Evolutionary conservation across 2,888 invertebrate species (phyloP), one percentile per base, ranked within the genome.

Genomic region (Allophyes oxyacanthae): DNA sequence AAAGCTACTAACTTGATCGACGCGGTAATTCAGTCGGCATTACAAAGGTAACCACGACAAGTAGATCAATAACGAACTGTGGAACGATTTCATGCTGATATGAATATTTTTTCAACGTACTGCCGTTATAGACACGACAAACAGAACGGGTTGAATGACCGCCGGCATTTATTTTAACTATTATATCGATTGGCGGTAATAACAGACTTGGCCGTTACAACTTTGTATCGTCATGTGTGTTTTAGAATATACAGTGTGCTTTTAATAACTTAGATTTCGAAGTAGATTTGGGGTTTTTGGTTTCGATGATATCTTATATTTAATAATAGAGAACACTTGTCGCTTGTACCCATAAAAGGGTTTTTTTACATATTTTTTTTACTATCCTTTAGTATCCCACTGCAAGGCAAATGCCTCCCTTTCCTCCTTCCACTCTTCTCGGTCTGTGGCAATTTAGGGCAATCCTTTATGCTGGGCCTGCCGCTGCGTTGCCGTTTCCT

Each of bases 71-170:
- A 77, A 58, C 51, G 40, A 57, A 33, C 48, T 37, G 34, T 66
- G 40, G 52, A 58, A 42, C 60, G 56, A 66, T 71, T 75, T 65
- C 63, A 70, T 61, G 70, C 51, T 59, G 67, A 72, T 70, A 69
- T 72, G 64, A 67, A 63, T 74, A 71, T 65, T 63, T 65, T 42
- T 62, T 15, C 45, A 56, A 63, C 38, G 46, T 64, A 30, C 51
- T 43, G n/a, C 36, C 51, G 49, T 40, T 38, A 63, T 53, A 65
- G 67, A 58, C 63, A 75, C 62, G 72, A 71, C 71, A 65, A 57
- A 63, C 65, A 37, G 28, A 28, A 54, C 13, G 49, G 61, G 84
- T 75, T 84, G 60, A 81, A 75, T 56, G 83, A 75, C 75, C 84
- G 70, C 54, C 69, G 67, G 37, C 42, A 68, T 68, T 61, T 61